phyloP scores from a whole-genome alignment of 2,113 vertebrate genomes.

The Saguinus midas region DNA sequence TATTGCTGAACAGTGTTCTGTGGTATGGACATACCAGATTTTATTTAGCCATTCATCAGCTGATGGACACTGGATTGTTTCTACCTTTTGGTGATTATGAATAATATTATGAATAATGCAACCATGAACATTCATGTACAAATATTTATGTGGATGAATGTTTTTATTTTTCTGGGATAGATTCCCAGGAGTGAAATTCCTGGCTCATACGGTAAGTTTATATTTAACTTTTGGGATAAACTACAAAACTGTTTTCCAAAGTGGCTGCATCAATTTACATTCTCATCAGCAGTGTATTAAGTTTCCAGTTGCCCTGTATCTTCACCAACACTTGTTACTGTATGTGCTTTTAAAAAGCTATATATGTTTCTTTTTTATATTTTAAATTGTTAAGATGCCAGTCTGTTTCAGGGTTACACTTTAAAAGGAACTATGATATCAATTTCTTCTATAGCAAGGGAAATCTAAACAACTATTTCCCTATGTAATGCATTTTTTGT shows the following conservation, averaged over 20 bases:
- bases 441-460: background rate
- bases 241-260: background rate
- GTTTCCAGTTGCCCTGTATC: rapidly evolving
- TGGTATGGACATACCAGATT: background rate
- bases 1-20: background rate
- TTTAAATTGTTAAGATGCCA: background rate
- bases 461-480: background rate
- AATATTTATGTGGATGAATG: background rate
- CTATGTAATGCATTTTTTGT: no score
- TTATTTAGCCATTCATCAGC: no score
- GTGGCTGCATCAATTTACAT: rapidly evolving
- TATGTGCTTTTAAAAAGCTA: background rate
- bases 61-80: background rate
- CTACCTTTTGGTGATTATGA: background rate
- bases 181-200: background rate
- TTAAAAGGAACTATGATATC: background rate
- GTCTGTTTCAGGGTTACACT: background rate
- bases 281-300: rapidly evolving
- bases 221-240: background rate
- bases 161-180: background rate
- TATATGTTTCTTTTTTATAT: background rate
- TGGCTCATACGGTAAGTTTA: background rate
- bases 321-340: background rate
- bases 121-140: background rate
- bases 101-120: background rate